phyloP scores from a whole-genome alignment of 2,797 vertebrate species.

The Microtus obscurus region DNA sequence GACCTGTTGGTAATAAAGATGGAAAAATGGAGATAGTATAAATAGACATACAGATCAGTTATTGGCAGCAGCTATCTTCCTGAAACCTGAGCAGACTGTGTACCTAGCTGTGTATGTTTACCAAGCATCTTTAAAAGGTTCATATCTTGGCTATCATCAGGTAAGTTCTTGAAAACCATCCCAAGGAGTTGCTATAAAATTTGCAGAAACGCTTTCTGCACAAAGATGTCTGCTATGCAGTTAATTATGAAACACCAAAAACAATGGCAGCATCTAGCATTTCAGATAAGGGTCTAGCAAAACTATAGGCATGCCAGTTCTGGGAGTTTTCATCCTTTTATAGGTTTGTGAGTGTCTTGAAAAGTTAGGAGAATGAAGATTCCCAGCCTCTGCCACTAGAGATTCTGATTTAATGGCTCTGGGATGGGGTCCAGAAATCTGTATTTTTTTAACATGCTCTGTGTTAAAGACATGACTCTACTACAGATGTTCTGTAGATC shows the following conservation, averaged over 20 bases:
- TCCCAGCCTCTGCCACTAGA: slow-evolving; percentile 38
- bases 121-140: slow-evolving; percentile 39
- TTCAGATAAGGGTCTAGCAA: background rate
- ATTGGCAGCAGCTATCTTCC: slow-evolving; percentile 16
- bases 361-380: slow-evolving; percentile 53
- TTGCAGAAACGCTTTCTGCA: background rate
- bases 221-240: slow-evolving; percentile 57
- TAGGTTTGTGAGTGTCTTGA: slow-evolving; percentile 47
- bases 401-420: slow-evolving; percentile 58
- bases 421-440: slow-evolving; percentile 72
- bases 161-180: background rate
- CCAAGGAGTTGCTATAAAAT: background rate
- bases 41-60: background rate
- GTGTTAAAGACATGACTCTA: slow-evolving; percentile 20
- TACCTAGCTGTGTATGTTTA: slow-evolving; percentile 5
- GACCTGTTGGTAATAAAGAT: slow-evolving; percentile 8
- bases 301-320: background rate
- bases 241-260: slow-evolving; percentile 24
- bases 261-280: background rate
- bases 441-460: slow-evolving; percentile 63
- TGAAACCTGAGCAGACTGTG: background rate
- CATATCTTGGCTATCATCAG: background rate
- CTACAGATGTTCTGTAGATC: slow-evolving; percentile 58
- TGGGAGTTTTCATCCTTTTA: slow-evolving; percentile 47
- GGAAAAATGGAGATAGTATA: slow-evolving; percentile 36